Conservation (phyloP, 2,888 invertebrate species). For the Limnephilus rhombicus region DNA sequence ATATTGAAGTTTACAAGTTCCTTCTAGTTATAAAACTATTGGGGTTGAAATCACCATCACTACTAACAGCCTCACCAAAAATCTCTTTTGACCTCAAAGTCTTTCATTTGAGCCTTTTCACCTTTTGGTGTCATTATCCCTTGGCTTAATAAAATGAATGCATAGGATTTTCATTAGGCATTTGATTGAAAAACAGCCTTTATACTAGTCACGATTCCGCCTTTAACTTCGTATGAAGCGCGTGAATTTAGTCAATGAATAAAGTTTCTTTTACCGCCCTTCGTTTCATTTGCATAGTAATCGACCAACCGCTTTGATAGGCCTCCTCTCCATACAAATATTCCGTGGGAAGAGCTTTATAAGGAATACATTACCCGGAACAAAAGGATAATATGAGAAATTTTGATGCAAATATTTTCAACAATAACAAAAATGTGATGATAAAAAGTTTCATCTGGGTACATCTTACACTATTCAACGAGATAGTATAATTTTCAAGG, state of each 20-base stretch:
- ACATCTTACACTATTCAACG: background rate
- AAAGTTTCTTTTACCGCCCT: slow-evolving; percentile 36
- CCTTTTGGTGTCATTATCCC: background rate
- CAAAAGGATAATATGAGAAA: background rate
- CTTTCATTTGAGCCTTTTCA: background rate
- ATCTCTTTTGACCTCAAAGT: background rate
- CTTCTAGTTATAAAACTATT: too few relatives aligned
- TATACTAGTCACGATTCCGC: background rate
- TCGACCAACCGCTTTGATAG: slow-evolving; percentile 36
- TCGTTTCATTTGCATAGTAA: slow-evolving; percentile 59
- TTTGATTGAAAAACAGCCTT: background rate
- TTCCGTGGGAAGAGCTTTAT: background rate
- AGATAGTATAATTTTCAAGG: background rate
- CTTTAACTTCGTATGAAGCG: background rate
- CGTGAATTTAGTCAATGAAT: slow-evolving; percentile 29
- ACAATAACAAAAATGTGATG: background rate
- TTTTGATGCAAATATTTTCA: background rate
- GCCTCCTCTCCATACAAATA: background rate
- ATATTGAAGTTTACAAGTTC: too few relatives aligned
- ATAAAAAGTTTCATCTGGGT: background rate
- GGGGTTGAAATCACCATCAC: background rate
- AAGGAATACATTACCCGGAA: background rate
- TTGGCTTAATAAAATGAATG: background rate
- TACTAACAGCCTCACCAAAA: background rate
- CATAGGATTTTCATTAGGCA: background rate